Evolutionary conservation across 2,888 invertebrate species (phyloP).

Genomic region (Furcula furcula): DNA sequence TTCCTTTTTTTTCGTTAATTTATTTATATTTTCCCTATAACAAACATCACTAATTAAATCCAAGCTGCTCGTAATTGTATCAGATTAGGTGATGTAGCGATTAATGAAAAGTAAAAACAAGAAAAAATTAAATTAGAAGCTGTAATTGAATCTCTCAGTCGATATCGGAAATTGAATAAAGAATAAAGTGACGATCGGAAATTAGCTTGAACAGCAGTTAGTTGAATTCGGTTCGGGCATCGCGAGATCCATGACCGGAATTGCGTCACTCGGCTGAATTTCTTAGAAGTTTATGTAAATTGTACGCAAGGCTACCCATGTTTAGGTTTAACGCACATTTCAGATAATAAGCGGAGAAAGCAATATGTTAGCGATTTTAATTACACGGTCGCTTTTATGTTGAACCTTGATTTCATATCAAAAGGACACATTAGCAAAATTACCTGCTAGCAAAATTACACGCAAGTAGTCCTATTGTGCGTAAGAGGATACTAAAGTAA

Average conservation of each 20-base stretch:
- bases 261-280: constrained; percentile 69
- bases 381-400: no score
- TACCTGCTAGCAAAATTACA: no score
- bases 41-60: constrained; percentile 44
- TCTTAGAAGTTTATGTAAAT: constrained; percentile 72
- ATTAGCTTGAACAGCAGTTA: constrained; percentile 75
- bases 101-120: constrained; percentile 44
- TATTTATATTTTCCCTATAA: constrained; percentile 27
- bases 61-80: constrained; percentile 30
- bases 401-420: no score
- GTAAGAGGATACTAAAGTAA: no score
- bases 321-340: constrained; percentile 51
- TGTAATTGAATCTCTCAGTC: constrained; percentile 54
- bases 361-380: no score
- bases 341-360: constrained; percentile 37
- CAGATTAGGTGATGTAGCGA: constrained; percentile 24
- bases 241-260: constrained; percentile 75
- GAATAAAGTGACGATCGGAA: constrained; percentile 80
- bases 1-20: constrained; percentile 32
- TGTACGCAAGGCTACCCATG: constrained; percentile 54
- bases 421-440: no score
- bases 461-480: no score
- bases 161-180: constrained; percentile 80
- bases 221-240: constrained; percentile 58
- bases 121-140: constrained; percentile 34